Conservation (phyloP, 2,113 vertebrate genomes). For the Tragelaphus scriptus region DNA sequence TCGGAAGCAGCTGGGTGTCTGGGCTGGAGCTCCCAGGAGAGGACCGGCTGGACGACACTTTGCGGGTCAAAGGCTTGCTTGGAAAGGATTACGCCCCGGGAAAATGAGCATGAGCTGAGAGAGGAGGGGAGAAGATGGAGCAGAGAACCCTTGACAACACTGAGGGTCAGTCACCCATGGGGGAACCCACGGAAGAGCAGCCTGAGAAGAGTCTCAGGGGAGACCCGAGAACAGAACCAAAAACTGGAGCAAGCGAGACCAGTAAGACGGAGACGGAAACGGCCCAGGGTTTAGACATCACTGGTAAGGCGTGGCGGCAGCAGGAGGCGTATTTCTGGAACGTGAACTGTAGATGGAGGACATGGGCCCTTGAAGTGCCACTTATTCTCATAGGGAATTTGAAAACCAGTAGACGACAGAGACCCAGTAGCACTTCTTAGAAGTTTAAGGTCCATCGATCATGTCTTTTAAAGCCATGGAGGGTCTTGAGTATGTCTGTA, state of each 20-base stretch:
- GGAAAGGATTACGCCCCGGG: neutral
- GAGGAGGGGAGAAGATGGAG: neutral
- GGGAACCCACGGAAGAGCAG: neutral
- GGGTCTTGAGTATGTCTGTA: neutral
- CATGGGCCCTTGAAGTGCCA: neutral
- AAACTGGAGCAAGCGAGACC: too few species aligned
- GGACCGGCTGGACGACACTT: accelerated
- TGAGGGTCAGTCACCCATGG: neutral
- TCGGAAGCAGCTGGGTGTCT: neutral
- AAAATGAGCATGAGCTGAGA: neutral
- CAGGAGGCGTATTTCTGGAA: neutral
- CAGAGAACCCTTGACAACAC: neutral
- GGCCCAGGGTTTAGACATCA: too few species aligned
- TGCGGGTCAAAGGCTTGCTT: neutral
- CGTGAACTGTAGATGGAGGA: too few species aligned
- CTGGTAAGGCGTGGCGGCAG: neutral
- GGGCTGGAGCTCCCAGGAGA: neutral
- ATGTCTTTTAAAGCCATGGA: neutral
- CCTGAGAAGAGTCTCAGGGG: neutral
- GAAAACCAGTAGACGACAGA: neutral
- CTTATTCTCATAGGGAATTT: neutral
- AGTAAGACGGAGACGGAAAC: accelerated
- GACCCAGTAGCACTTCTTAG: neutral
- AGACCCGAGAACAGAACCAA: neutral
- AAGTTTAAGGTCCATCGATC: neutral